phyloP scores from a whole-genome alignment of 2,888 invertebrate genomes.

The Drosophila prostipennis region DNA sequence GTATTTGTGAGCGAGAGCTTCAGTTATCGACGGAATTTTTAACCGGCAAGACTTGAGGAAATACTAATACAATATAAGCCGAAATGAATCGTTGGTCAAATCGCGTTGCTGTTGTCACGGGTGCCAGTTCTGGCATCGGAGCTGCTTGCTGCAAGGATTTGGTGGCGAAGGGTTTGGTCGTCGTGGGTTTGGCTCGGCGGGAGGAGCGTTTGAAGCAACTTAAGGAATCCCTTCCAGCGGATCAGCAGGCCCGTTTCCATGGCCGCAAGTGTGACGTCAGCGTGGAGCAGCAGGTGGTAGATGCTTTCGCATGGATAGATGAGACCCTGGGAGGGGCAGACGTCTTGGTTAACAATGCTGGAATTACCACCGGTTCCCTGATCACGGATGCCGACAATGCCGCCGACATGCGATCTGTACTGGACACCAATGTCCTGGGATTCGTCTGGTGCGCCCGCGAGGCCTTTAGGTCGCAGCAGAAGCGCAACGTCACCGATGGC shows the following conservation, averaged over 20 bases:
- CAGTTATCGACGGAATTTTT: neutral
- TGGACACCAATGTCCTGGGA: constrained; percentile 85
- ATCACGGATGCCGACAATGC: constrained; percentile 58
- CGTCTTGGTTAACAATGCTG: constrained; percentile 94
- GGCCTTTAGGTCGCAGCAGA: constrained; percentile 85
- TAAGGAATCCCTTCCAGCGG: constrained; percentile 82
- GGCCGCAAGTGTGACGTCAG: constrained; percentile 23
- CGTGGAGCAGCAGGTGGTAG: constrained; percentile 34
- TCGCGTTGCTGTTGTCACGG: constrained; percentile 86
- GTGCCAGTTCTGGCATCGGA: constrained; percentile 91
- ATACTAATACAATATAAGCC: neutral
- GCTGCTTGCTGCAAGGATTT: constrained; percentile 85
- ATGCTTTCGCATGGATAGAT: constrained; percentile 32
- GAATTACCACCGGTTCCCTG: constrained; percentile 84
- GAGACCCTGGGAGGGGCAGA: constrained; percentile 88
- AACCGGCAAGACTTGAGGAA: neutral
- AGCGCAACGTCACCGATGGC: constrained; percentile 82
- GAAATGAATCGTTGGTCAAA: constrained; percentile 37
- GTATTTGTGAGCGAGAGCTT: neutral
- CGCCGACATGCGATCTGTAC: constrained; percentile 65
- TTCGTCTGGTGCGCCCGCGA: constrained; percentile 84
- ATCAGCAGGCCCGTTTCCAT: constrained; percentile 23
- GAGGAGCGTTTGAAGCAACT: constrained; percentile 86
- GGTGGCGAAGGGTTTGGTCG: constrained; percentile 85
- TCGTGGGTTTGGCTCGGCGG: constrained; percentile 85